Percentiles rank a stretch among this genome's conserved stretches.
phyloP scores from a whole-genome alignment of 2,888 invertebrate genomes.

The Hypena proboscidalis region DNA sequence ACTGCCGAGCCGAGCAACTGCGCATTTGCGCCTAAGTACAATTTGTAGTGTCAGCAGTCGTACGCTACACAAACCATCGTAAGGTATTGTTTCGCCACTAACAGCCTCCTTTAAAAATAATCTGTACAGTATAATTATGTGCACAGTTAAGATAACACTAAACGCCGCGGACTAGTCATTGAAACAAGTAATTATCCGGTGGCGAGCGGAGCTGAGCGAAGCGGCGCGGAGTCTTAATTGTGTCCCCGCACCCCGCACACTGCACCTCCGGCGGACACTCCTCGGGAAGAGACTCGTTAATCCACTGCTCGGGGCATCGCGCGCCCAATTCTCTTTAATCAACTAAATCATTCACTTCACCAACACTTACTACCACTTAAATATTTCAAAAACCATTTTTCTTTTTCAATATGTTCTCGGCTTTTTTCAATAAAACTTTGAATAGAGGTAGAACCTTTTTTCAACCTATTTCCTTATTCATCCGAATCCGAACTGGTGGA shows the following conservation, averaged over 20 bases:
- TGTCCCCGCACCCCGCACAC: slow-evolving; percentile 8
- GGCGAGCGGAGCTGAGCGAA: slow-evolving; percentile 1
- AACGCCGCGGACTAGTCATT: slow-evolving; percentile 16
- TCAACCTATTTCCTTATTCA: neutral
- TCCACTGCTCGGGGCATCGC: slow-evolving; percentile 33
- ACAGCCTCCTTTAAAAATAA: neutral
- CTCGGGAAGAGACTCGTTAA: slow-evolving; percentile 43
- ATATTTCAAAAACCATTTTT: slow-evolving; percentile 14
- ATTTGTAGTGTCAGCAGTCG: no score
- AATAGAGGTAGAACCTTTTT: slow-evolving; percentile 4
- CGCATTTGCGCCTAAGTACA: no score
- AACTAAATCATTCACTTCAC: slow-evolving; percentile 33
- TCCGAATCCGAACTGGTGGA: slow-evolving; percentile 1
- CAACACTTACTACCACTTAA: slow-evolving; percentile 15
- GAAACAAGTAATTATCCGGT: slow-evolving; percentile 41
- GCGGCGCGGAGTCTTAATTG: slow-evolving; percentile 29
- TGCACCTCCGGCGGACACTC: slow-evolving; percentile 15
- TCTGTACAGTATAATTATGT: slow-evolving; percentile 16
- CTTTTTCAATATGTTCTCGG: no score
- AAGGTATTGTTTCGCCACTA: no score
- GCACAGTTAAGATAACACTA: slow-evolving; percentile 24
- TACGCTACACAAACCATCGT: no score
- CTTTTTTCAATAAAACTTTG: slow-evolving; percentile 21
- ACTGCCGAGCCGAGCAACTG: no score
- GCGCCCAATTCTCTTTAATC: slow-evolving; percentile 39